Base-by-base conservation (phyloP, 2,797 vertebrate species). In the Perdix hodgsoniae region DNA sequence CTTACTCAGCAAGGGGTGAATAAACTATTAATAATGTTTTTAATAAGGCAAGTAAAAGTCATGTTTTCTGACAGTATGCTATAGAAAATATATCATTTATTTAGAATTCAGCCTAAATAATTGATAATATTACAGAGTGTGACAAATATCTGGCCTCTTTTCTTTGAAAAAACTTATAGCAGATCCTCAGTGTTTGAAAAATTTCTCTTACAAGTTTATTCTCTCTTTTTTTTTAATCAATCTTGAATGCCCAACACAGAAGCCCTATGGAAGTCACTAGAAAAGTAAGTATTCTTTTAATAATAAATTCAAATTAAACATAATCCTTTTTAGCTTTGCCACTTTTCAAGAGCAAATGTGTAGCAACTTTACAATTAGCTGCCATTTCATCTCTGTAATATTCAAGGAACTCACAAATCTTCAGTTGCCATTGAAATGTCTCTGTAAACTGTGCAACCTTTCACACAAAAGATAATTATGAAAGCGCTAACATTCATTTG, bases 401-500 rank as follows among this genome's bases (percentile, higher is more conserved):
- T 95, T 97, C 97, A 97, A 96, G 84, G 81, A 96, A 88, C 72
- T 92, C 89, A 93, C 70, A 93, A 92, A 97, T 98, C 94, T 97
- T 96, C 96, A 95, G 88, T 96, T 97, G 94, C 93, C 91, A 96
- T 95, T 97, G 95, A 98, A 97, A 97, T 95, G 80, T 93, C 95
- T 97, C 94, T 96, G 93, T 97, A 97, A 97, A 97, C 90, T 95
- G 87, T 95, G 90, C 90, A 97, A 96, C 96, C 95, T 97, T 98
- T 97, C 91, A 87, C 93, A 97, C 95, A 97, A 97, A 97, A 97
- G 97, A 97, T 97, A 97, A 97, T 97, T 97, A 97, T 69, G 7
- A 97, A 97, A 95, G 92, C 52, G 45, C 90, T 96, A 97, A 97
- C 95, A 96, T 96, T 97, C 96, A 98, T 97, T 97, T 98, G 97